Evolutionary conservation across 2,113 vertebrate genomes (phyloP).

Genomic region (Mesoclemmys tuberculata): DNA sequence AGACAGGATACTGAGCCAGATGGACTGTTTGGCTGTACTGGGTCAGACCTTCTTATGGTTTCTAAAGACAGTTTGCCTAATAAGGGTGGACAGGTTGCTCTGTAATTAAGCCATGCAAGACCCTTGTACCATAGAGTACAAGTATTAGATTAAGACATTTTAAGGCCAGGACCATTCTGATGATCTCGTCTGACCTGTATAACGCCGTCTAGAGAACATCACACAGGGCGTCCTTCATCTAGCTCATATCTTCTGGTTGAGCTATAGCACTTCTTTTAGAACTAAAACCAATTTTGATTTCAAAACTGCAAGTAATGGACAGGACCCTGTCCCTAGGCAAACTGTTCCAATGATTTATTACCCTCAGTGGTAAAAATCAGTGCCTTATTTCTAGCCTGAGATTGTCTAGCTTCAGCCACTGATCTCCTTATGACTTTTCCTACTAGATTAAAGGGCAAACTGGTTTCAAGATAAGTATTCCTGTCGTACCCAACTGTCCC

Average conservation of each 20-base stretch:
- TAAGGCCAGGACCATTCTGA: not conserved
- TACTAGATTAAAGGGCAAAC: not conserved
- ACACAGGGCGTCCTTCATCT: too few relatives aligned
- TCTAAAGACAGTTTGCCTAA: not conserved
- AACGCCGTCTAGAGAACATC: not conserved
- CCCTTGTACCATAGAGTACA: not conserved
- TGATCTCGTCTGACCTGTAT: accelerated
- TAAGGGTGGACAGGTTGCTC: not conserved
- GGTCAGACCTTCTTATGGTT: too few relatives aligned
- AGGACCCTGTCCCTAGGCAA: too few relatives aligned
- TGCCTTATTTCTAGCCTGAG: too few relatives aligned
- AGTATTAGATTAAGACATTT: not conserved
- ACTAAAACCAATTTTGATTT: too few relatives aligned
- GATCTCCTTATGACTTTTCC: not conserved
- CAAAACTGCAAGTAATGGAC: too few relatives aligned
- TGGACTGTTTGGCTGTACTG: too few relatives aligned
- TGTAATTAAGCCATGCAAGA: not conserved
- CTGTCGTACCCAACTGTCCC: not conserved
- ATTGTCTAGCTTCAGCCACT: not conserved
- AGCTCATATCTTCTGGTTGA: too few relatives aligned
- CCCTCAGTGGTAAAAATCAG: too few relatives aligned
- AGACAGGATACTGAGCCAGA: too few relatives aligned
- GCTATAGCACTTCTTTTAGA: too few relatives aligned
- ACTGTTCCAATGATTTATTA: too few relatives aligned
- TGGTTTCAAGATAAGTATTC: not conserved